Evolutionary conservation across 2,888 invertebrate genomes (phyloP).

Genomic region (Cinara cedri): DNA sequence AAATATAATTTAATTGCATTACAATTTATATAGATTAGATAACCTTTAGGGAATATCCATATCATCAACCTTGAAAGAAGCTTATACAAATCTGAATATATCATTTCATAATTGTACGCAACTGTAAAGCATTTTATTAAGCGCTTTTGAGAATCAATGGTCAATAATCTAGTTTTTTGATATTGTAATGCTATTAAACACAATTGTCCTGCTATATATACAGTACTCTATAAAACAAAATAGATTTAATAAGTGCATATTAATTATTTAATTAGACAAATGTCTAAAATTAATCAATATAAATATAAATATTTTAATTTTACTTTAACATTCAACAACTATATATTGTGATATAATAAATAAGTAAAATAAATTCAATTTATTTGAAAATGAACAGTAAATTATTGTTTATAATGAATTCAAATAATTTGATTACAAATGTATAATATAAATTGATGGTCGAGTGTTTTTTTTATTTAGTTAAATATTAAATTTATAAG

Average conservation of each 20-base stretch:
- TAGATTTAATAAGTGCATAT: not conserved
- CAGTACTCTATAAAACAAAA: constrained; percentile 38
- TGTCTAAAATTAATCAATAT: too few species aligned
- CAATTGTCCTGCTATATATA: constrained; percentile 46
- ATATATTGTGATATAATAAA: too few species aligned
- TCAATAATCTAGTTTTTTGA: constrained; percentile 28
- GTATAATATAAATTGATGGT: too few species aligned
- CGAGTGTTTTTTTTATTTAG: too few species aligned
- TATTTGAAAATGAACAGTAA: too few species aligned
- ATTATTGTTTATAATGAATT: too few species aligned
- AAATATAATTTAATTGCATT: not conserved
- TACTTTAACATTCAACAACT: too few species aligned
- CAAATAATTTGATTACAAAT: too few species aligned
- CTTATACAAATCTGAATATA: constrained; percentile 36
- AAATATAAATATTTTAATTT: too few species aligned
- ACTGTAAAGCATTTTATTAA: constrained; percentile 42
- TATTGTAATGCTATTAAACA: constrained; percentile 42
- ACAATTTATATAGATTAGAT: not conserved
- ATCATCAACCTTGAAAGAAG: constrained; percentile 36
- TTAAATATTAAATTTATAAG: too few species aligned
- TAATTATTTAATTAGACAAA: too few species aligned
- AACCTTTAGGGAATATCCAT: constrained; percentile 45
- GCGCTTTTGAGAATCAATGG: constrained; percentile 28
- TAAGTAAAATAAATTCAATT: too few species aligned
- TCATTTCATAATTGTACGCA: constrained; percentile 40